A percentile compares a stretch with the other conserved stretches of the same genome.
Conservation (phyloP, 2,113 vertebrate species). For the Glaucomys volans region DNA sequence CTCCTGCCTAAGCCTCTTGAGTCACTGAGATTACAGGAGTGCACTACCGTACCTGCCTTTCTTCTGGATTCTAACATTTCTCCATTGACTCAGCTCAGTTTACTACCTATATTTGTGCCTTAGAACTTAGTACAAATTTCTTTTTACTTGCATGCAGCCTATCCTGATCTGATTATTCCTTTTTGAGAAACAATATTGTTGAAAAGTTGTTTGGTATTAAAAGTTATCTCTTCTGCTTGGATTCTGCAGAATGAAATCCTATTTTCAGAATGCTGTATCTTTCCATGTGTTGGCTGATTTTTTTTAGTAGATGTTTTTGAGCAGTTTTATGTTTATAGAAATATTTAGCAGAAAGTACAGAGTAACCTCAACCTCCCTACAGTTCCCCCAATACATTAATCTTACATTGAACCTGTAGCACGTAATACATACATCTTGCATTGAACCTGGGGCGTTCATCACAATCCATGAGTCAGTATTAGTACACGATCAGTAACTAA, state of each 20-base stretch:
- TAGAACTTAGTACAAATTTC: background rate
- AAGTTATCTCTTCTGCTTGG: background rate
- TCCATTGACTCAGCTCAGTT: background rate
- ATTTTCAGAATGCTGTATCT: slow-evolving; percentile 16
- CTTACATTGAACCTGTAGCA: background rate
- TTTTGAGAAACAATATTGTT: slow-evolving; percentile 16
- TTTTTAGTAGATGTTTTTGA: background rate
- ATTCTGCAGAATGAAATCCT: background rate
- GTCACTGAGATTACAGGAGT: too few species aligned
- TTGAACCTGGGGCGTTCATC: too few species aligned
- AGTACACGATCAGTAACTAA: background rate
- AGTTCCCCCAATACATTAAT: background rate
- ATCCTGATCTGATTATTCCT: background rate
- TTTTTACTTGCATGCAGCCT: slow-evolving; percentile 19
- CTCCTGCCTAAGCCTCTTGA: too few species aligned
- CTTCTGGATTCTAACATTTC: background rate
- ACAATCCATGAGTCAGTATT: background rate
- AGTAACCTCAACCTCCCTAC: background rate
- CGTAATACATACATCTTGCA: too few species aligned
- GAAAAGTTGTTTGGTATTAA: slow-evolving; percentile 23
- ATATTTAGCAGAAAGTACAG: background rate
- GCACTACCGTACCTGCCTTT: background rate
- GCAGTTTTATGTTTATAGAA: background rate
- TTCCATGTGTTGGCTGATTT: background rate
- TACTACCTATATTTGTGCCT: slow-evolving; percentile 1